phyloP scores from a whole-genome alignment of 1,140 invertebrate genomes.

The Glossosoma conforme region DNA sequence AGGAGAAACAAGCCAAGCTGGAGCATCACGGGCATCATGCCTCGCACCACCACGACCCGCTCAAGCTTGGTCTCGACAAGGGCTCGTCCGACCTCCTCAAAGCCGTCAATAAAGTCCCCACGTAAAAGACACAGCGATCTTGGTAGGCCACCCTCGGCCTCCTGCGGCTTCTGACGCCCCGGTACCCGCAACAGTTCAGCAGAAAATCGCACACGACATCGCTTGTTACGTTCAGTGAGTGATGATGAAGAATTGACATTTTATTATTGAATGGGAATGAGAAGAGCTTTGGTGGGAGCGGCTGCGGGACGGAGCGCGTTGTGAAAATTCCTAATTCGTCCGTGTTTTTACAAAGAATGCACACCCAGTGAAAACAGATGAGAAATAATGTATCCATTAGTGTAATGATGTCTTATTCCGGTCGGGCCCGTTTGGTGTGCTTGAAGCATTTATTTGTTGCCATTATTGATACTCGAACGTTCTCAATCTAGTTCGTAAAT shows the following conservation, averaged over 20 bases:
- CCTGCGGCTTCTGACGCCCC: background rate
- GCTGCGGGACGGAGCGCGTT: constrained; percentile 8
- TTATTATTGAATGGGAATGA: constrained; percentile 1
- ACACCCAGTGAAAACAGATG: constrained; percentile 31
- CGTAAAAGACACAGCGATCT: constrained; percentile 46
- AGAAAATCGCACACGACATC: too few relatives aligned
- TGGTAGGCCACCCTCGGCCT: background rate
- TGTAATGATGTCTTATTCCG: constrained; percentile 23
- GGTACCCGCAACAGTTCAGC: background rate
- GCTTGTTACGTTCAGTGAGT: background rate
- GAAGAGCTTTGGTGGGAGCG: background rate
- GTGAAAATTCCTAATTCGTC: constrained; percentile 32
- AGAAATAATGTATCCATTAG: constrained; percentile 32
- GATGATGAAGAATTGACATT: constrained; percentile 6
- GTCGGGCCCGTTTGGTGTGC: constrained; percentile 35
- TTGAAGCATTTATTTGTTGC: constrained; percentile 54
- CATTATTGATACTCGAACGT: constrained; percentile 33
- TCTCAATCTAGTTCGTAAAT: constrained; percentile 3
- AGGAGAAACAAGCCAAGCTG: constrained; percentile 75
- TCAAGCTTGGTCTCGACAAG: constrained; percentile 60
- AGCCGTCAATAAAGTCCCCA: constrained; percentile 60
- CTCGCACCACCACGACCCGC: constrained; percentile 51
- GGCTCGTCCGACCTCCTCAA: constrained; percentile 60
- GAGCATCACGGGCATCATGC: constrained; percentile 53
- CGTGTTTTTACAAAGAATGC: constrained; percentile 30